Conservation (phyloP, 2,797 vertebrate genomes). For the Strix occidentalis region DNA sequence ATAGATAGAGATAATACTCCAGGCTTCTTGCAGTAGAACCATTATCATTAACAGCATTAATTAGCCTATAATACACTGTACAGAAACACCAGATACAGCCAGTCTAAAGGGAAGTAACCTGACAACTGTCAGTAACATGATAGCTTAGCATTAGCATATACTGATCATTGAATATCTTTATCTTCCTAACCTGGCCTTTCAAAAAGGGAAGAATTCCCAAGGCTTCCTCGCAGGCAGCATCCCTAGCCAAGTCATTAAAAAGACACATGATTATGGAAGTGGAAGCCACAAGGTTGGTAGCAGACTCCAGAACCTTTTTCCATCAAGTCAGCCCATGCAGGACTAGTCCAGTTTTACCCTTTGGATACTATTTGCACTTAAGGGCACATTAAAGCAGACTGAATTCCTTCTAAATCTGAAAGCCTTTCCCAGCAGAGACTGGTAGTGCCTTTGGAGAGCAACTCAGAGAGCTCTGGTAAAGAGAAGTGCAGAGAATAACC, state of each 20-base stretch:
- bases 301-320: neutral
- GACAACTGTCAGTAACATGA: constrained; percentile 42
- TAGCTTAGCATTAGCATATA: constrained; percentile 10
- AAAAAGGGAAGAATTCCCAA: constrained; percentile 11
- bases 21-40: constrained; percentile 67
- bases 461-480: neutral
- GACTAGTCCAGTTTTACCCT: neutral
- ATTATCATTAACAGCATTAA: constrained; percentile 78
- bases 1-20: constrained; percentile 69
- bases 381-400: neutral
- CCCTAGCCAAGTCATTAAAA: constrained; percentile 21
- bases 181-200: constrained; percentile 27
- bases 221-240: neutral
- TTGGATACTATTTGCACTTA: neutral
- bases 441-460: neutral
- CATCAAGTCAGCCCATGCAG: neutral
- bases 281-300: neutral
- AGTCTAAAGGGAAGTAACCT: constrained; percentile 51
- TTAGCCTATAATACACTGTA: constrained; percentile 74
- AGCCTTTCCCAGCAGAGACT: neutral
- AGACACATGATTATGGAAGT: neutral
- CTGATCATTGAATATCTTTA: neutral
- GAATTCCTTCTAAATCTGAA: neutral
- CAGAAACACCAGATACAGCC: constrained; percentile 34
- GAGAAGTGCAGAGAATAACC: neutral